Evolutionary conservation across 2,888 invertebrate species (phyloP).

Genomic region (Dicycla oo): DNA sequence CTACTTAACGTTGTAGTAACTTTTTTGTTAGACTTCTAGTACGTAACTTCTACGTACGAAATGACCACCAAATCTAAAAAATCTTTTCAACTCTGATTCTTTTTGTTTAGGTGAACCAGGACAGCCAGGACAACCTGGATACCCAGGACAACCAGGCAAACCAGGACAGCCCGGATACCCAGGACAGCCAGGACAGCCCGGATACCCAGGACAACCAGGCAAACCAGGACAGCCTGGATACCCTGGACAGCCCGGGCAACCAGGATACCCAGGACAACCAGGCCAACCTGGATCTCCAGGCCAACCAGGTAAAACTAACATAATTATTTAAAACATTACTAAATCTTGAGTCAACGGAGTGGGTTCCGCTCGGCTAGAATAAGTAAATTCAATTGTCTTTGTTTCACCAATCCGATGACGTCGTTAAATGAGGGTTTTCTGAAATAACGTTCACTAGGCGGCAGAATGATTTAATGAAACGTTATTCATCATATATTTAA

Average conservation of each 20-base stretch:
- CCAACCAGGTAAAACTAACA: conserved; percentile 7
- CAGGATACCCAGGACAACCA: neutral
- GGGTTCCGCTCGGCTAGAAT: neutral
- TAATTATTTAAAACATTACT: neutral
- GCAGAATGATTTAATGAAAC: too few relatives aligned
- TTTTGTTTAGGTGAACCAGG: conserved; percentile 13
- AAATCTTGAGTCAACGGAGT: neutral
- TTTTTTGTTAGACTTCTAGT: neutral
- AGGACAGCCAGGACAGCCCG: conserved; percentile 18
- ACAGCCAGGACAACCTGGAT: conserved; percentile 62
- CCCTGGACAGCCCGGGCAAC: neutral
- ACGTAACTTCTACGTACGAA: neutral
- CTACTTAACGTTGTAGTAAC: neutral
- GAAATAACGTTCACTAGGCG: too few relatives aligned
- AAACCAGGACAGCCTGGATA: neutral
- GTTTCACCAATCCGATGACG: neutral
- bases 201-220: conserved; percentile 24
- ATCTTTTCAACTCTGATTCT: neutral
- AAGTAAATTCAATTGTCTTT: neutral
- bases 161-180: conserved; percentile 64
- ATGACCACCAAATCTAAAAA: too few relatives aligned
- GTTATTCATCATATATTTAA: too few relatives aligned
- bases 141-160: conserved; percentile 24
- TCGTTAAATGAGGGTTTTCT: neutral
- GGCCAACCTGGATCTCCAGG: neutral